These are phyloP conservation scores for Panzeria rudis DNA, from an alignment of 2,888 invertebrate species.

Conservation along the genomic window DNA sequence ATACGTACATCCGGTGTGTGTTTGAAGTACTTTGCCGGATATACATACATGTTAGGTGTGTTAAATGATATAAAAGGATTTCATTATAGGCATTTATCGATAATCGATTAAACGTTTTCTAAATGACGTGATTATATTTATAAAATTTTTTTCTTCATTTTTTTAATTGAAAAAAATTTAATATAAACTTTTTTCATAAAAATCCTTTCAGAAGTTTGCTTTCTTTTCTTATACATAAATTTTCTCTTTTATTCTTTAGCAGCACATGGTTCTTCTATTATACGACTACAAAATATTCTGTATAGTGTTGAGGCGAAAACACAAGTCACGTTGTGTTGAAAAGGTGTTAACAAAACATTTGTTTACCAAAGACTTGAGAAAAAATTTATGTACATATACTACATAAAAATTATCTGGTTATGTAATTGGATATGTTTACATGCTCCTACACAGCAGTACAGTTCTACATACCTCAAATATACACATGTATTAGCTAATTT, in stretches of 20 bases:
- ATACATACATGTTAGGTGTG: neutral
- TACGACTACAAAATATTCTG: neutral
- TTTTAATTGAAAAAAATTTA: neutral
- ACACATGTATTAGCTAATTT: conserved; percentile 14
- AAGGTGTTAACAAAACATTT: conserved; percentile 58
- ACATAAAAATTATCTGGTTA: neutral
- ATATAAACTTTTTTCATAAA: neutral
- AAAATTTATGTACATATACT: neutral
- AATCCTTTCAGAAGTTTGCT: neutral
- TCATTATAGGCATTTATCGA: conserved; percentile 11
- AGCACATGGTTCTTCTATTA: neutral
- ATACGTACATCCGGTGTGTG: neutral
- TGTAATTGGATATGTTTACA: conserved; percentile 32
- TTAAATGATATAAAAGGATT: neutral
- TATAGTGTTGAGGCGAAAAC: conserved; percentile 14
- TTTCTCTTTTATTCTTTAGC: neutral
- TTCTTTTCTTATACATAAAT: neutral
- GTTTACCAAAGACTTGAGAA: conserved; percentile 37
- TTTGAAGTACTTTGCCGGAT: neutral
- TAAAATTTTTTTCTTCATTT: neutral
- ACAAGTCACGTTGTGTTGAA: conserved; percentile 50
- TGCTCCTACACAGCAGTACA: conserved; percentile 6
- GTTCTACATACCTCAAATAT: neutral
- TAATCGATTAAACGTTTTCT: conserved; percentile 18
- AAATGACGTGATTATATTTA: too few relatives aligned